Evolutionary conservation across 2,888 invertebrate species (phyloP).

Genomic region (Leptinotarsa tumamoca): DNA sequence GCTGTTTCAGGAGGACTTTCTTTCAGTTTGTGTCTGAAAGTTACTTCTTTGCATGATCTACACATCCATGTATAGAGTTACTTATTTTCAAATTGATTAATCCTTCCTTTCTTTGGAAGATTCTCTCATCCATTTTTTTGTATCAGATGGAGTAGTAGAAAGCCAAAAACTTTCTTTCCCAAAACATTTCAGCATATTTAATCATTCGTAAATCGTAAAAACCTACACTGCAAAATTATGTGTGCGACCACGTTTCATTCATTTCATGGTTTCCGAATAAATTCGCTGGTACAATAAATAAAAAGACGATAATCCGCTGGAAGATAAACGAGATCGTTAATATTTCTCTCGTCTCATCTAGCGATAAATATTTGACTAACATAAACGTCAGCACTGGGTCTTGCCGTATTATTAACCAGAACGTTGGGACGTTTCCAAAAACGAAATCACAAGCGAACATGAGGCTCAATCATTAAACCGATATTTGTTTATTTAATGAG

Average conservation of each 20-base stretch:
- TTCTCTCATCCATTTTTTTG: too few species aligned
- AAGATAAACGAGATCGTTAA: slow-evolving; percentile 13
- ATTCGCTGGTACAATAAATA: slow-evolving; percentile 1
- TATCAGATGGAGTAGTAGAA: too few species aligned
- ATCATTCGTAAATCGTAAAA: too few species aligned
- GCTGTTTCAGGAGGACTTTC: too few species aligned
- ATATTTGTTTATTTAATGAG: slow-evolving; percentile 21
- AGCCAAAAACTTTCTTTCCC: too few species aligned
- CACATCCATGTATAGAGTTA: too few species aligned
- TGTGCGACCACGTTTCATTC: background rate
- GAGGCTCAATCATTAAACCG: slow-evolving; percentile 15
- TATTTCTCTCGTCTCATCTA: slow-evolving; percentile 13
- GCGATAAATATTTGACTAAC: slow-evolving; percentile 24
- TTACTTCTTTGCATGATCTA: too few species aligned
- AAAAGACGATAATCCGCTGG: background rate
- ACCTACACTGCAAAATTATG: background rate
- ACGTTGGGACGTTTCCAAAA: slow-evolving; percentile 14
- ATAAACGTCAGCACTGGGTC: slow-evolving; percentile 23
- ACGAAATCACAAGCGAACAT: slow-evolving; percentile 11
- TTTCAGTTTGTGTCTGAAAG: too few species aligned
- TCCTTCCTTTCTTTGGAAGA: too few species aligned
- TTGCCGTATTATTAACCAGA: slow-evolving; percentile 18
- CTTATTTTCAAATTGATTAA: too few species aligned
- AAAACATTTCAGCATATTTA: background rate
- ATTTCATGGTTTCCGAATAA: background rate